Evolutionary conservation across 2,113 vertebrate genomes (phyloP).

Genomic region (Crocuta crocuta): DNA sequence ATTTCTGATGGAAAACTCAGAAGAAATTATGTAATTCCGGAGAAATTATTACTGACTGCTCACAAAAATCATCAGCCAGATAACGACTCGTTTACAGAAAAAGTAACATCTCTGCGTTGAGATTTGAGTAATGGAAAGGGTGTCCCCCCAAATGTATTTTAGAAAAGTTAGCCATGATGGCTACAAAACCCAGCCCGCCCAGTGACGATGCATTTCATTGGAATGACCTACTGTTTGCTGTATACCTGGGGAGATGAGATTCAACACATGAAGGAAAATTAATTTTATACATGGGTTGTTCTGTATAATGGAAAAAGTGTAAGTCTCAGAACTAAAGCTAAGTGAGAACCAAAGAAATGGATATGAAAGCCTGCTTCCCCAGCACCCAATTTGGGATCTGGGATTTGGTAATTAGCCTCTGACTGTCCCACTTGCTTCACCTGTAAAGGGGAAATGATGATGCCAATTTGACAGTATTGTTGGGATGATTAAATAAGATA

Average conservation of each 20-base stretch:
- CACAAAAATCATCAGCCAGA: not conserved
- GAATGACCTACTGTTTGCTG: not conserved
- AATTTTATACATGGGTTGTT: not conserved
- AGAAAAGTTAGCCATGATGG: not conserved
- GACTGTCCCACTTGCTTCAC: not conserved
- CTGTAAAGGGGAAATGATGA: not conserved
- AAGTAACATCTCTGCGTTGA: not conserved
- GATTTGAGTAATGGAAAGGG: not conserved
- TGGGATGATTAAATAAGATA: not conserved
- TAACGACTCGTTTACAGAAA: not conserved
- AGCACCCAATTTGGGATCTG: not conserved
- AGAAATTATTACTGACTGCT: not conserved
- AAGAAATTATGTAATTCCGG: not conserved
- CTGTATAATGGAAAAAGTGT: not conserved
- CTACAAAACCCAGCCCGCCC: not conserved
- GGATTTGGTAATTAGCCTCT: not conserved
- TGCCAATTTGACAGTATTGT: not conserved
- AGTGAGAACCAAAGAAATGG: not conserved
- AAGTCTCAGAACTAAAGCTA: not conserved
- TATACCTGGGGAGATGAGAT: not conserved
- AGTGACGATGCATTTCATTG: fast-evolving
- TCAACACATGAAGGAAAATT: not conserved
- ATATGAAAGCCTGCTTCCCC: not conserved
- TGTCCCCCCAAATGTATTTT: not conserved
- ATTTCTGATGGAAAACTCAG: not conserved